phyloP scores from a whole-genome alignment of 2,113 vertebrate genomes.

The Epinephelus moara region DNA sequence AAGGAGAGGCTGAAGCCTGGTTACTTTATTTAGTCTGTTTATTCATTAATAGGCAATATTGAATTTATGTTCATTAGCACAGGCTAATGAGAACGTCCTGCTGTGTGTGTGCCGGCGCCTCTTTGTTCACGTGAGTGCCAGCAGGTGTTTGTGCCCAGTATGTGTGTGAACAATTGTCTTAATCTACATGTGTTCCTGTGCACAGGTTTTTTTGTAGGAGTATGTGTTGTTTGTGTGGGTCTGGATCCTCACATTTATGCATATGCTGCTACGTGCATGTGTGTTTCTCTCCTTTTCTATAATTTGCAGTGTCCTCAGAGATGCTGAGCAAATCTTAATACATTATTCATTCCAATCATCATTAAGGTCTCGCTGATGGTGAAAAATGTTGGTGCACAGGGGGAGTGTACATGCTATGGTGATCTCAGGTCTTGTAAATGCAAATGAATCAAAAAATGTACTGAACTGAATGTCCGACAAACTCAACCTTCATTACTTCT shows the following conservation, averaged over 20 bases:
- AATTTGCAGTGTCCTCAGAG: constrained; percentile 34
- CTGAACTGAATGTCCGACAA: constrained; percentile 1
- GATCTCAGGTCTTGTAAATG: constrained; percentile 28
- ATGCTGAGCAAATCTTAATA: constrained; percentile 34
- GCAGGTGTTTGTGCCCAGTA: constrained; percentile 3
- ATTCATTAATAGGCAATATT: constrained; percentile 70
- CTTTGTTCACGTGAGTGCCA: neutral
- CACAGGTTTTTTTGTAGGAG: neutral
- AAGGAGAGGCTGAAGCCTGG: constrained; percentile 42
- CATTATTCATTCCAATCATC: constrained; percentile 52
- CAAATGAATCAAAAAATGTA: constrained; percentile 23
- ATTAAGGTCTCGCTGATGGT: neutral
- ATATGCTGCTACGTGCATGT: neutral
- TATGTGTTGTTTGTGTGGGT: neutral
- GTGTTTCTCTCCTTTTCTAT: constrained; percentile 1
- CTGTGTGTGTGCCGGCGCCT: constrained; percentile 22
- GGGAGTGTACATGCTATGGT: constrained; percentile 9
- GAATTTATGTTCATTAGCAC: constrained; percentile 68
- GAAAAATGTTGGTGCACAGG: neutral
- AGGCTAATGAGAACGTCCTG: constrained; percentile 60
- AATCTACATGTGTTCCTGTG: neutral
- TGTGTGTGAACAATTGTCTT: neutral
- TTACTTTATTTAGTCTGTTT: constrained; percentile 62
- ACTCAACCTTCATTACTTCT: constrained; percentile 25
- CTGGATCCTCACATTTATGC: neutral